Conservation (phyloP, 1,140 invertebrate genomes). For the Nymphalis io region DNA sequence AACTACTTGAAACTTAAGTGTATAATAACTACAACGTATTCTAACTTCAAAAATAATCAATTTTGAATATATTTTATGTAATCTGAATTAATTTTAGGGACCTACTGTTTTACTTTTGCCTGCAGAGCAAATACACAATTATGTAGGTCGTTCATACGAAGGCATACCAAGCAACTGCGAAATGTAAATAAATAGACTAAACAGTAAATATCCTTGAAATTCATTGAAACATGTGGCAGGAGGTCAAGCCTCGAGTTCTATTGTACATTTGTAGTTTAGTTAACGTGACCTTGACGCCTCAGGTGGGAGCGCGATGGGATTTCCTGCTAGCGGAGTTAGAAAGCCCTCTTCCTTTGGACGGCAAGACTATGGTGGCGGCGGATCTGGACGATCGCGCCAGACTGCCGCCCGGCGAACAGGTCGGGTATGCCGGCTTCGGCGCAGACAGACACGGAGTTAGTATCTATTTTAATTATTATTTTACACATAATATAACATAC, state of each 20-base stretch:
- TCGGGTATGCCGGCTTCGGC: constrained; percentile 67
- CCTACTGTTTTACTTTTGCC: no score
- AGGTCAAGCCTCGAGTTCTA: constrained; percentile 8
- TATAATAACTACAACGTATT: no score
- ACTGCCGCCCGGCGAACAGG: constrained; percentile 38
- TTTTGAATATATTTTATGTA: no score
- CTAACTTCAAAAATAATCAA: no score
- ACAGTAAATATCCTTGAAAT: not conserved
- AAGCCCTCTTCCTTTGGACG: constrained; percentile 56
- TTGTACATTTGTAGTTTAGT: not conserved
- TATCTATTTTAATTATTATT: constrained; percentile 5
- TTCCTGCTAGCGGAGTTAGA: constrained; percentile 66
- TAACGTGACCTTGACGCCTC: constrained; percentile 15
- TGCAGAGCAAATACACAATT: no score
- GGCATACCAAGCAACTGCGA: no score
- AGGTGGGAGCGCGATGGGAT: constrained; percentile 70
- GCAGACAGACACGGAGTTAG: constrained; percentile 63
- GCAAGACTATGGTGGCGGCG: constrained; percentile 52
- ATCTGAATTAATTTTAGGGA: no score
- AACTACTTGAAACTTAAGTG: no score
- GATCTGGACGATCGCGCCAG: constrained; percentile 40
- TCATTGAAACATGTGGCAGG: constrained; percentile 17
- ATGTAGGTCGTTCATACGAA: no score
- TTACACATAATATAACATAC: not conserved
- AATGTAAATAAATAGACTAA: no score